Conservation (phyloP, 1,140 invertebrate species). For the Cydia pomonella region DNA sequence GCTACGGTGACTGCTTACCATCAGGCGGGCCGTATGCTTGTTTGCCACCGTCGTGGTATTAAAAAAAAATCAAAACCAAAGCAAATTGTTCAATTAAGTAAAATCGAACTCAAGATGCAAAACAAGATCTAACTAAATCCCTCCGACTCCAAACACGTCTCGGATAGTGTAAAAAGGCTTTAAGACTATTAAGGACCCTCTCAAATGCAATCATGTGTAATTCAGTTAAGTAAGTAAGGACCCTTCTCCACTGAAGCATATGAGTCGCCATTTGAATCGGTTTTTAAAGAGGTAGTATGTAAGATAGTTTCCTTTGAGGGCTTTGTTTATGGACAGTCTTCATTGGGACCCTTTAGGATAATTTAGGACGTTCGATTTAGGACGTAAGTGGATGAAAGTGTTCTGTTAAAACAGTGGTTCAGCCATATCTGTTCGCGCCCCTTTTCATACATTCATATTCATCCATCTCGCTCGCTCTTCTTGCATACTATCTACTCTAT, state of each 20-base stretch:
- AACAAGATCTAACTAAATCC: too few species aligned
- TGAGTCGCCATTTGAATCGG: constrained; percentile 1
- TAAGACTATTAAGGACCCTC: constrained; percentile 23
- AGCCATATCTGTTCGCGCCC: too few species aligned
- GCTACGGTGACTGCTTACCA: too few species aligned
- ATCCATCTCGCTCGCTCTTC: too few species aligned
- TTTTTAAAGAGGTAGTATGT: constrained; percentile 16
- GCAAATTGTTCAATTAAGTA: too few species aligned
- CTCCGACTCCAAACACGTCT: not conserved
- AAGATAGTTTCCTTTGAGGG: not conserved
- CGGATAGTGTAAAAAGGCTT: not conserved
- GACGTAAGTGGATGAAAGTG: not conserved
- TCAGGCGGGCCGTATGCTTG: too few species aligned
- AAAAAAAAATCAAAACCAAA: too few species aligned
- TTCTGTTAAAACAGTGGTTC: not conserved
- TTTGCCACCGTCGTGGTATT: too few species aligned
- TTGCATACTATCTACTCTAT: too few species aligned
- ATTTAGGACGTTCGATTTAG: not conserved
- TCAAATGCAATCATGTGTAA: constrained; percentile 26
- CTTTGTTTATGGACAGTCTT: not conserved
- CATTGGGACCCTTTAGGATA: not conserved
- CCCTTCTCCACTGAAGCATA: constrained; percentile 7
- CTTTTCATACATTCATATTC: too few species aligned
- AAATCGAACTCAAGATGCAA: too few species aligned
- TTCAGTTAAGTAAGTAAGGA: constrained; percentile 31